Conservation (phyloP, 2,888 invertebrate species). For the Trilocha varians region DNA sequence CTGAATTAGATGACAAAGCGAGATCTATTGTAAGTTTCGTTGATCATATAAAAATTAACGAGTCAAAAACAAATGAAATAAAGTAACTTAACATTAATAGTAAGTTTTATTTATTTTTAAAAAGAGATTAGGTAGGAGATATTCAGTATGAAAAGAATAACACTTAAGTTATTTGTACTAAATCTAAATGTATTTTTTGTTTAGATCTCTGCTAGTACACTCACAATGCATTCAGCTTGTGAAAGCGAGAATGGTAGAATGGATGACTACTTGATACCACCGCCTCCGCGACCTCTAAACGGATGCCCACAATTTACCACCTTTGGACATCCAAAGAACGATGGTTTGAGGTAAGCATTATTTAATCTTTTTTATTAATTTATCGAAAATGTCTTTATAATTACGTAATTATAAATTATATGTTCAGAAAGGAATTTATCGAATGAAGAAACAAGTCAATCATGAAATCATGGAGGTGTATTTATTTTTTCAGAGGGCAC, state of each 20-base stretch:
- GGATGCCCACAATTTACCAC: constrained; percentile 61
- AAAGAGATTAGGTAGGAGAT: no score
- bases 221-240: constrained; percentile 61
- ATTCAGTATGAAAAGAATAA: no score
- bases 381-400: no score
- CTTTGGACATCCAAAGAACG: constrained; percentile 62
- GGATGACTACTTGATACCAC: constrained; percentile 77
- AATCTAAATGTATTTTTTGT: no score
- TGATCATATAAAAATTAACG: neutral
- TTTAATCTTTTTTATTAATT: no score
- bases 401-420: no score
- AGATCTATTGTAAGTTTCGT: constrained; percentile 56
- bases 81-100: neutral
- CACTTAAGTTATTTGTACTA: neutral
- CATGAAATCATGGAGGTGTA: no score
- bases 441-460: no score
- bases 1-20: constrained; percentile 84
- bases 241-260: constrained; percentile 54
- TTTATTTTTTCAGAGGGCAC: constrained; percentile 39
- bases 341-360: constrained; percentile 34
- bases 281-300: constrained; percentile 73
- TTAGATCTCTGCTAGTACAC: constrained; percentile 58
- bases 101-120: no score
- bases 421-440: no score
- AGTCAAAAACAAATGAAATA: neutral